A percentile compares a stretch with the other conserved stretches of the same genome.
phyloP scores from a whole-genome alignment of 2,888 invertebrate genomes.

The Perizoma affinitatum region DNA sequence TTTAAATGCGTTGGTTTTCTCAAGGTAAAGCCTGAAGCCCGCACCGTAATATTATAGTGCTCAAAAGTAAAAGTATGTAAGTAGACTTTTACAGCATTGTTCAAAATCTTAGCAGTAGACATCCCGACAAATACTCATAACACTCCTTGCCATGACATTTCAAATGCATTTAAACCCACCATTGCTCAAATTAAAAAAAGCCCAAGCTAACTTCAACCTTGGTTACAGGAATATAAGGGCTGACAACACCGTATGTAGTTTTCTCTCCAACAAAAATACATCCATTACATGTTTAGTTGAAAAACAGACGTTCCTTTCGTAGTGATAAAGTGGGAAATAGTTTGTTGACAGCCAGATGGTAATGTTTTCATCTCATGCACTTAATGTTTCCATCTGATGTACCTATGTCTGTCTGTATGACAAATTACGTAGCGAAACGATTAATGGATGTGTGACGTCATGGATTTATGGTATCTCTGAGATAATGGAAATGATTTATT shows the following conservation, averaged over 20 bases:
- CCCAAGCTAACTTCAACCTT: constrained; percentile 10
- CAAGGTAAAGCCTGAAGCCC: too few relatives aligned
- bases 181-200: neutral
- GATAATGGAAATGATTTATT: constrained; percentile 59
- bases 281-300: constrained; percentile 16
- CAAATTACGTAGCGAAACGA: constrained; percentile 69
- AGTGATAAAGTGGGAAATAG: constrained; percentile 36
- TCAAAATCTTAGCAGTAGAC: constrained; percentile 7
- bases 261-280: constrained; percentile 13
- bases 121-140: constrained; percentile 23
- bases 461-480: constrained; percentile 62
- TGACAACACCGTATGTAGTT: neutral
- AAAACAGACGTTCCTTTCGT: constrained; percentile 29
- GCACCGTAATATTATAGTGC: too few relatives aligned
- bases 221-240: neutral
- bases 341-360: constrained; percentile 35
- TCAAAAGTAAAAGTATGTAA: too few relatives aligned
- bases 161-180: constrained; percentile 41
- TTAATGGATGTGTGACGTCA: constrained; percentile 65
- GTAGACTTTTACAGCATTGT: too few relatives aligned
- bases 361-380: constrained; percentile 46
- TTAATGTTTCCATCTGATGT: too few relatives aligned
- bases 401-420: constrained; percentile 64
- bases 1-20: too few relatives aligned
- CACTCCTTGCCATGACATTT: constrained; percentile 31